phyloP scores from a whole-genome alignment of 1,140 invertebrate species.

The Phortica variegata region DNA sequence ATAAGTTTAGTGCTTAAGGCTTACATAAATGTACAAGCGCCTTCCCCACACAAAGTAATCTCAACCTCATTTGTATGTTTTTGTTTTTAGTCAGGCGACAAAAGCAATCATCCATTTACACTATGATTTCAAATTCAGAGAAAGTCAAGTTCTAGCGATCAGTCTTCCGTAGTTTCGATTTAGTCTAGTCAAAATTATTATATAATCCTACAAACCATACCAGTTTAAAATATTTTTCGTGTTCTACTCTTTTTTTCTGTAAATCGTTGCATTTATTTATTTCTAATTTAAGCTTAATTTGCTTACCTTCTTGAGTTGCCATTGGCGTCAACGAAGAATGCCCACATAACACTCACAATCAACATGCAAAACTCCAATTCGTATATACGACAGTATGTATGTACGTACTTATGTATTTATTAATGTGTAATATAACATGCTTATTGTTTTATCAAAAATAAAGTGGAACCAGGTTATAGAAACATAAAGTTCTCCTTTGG shows the following conservation, averaged over 20 bases:
- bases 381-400: no score
- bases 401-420: neutral
- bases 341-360: no score
- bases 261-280: constrained; percentile 21
- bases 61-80: neutral
- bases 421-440: neutral
- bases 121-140: constrained; percentile 10
- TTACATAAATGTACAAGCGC: constrained; percentile 5
- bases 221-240: no score
- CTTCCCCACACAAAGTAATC: neutral
- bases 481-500: no score
- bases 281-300: constrained; percentile 6
- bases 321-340: no score
- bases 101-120: neutral
- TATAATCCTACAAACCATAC: no score
- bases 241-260: constrained; percentile 10
- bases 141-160: no score
- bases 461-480: neutral
- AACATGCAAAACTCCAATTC: no score
- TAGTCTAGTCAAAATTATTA: no score
- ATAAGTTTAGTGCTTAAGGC: constrained; percentile 6
- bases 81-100: neutral
- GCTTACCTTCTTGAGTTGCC: no score
- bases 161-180: no score
- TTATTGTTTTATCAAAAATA: neutral